Percentiles rank a stretch among this genome's conserved stretches.
Evolutionary conservation across 1,140 invertebrate genomes (phyloP).

Genomic region (Calephelis virginiensis): DNA sequence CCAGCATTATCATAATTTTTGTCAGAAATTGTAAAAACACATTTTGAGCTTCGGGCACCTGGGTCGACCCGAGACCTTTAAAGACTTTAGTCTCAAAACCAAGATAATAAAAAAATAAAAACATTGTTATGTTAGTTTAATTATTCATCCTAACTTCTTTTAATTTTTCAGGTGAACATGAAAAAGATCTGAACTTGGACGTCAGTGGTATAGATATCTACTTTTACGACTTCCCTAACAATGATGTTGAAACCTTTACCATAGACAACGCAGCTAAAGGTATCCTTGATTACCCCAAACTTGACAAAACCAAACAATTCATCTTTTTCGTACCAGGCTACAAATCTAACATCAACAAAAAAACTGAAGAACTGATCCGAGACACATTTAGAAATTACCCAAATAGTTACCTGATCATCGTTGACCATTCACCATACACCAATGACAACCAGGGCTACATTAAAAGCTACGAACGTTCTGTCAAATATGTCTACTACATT

Average conservation of each 20-base stretch:
- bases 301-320: constrained; percentile 59
- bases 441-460: constrained; percentile 57
- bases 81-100: too few relatives aligned
- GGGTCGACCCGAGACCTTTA: too few relatives aligned
- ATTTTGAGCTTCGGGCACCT: too few relatives aligned
- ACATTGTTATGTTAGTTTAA: too few relatives aligned
- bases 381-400: constrained; percentile 55
- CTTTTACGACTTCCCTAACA: constrained; percentile 60
- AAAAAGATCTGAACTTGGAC: constrained; percentile 49
- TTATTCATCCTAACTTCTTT: neutral
- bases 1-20: too few relatives aligned
- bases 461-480: constrained; percentile 64
- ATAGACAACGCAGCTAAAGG: constrained; percentile 50
- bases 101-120: too few relatives aligned
- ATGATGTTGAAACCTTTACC: constrained; percentile 42
- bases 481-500: constrained; percentile 64
- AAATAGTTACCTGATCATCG: constrained; percentile 62
- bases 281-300: constrained; percentile 42
- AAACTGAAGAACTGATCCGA: constrained; percentile 50
- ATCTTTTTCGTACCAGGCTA: constrained; percentile 67
- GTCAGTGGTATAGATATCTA: constrained; percentile 57
- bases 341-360: constrained; percentile 62
- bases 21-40: too few relatives aligned
- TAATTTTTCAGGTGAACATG: constrained; percentile 56
- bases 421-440: constrained; percentile 65